Percentiles rank a stretch among this genome's conserved stretches.
These are phyloP conservation scores for Poeciliopsis paucimaculata DNA, from an alignment of 2,797 vertebrate species.

Conservation along the genomic window DNA sequence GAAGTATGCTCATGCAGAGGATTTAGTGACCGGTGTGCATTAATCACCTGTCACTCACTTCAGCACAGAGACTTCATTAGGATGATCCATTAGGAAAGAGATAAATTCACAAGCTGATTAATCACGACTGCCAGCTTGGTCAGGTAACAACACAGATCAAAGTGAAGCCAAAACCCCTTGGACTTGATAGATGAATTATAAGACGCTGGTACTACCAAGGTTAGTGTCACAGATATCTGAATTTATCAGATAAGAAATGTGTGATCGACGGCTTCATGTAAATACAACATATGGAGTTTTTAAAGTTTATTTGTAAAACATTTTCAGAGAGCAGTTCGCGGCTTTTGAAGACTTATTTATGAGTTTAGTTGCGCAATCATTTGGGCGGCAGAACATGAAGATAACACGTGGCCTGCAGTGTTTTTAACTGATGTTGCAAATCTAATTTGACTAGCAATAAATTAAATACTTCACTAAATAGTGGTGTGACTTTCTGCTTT, in stretches of 20 bases:
- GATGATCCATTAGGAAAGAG: conserved; percentile 66
- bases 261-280: background rate
- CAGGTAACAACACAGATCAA: conserved; percentile 31
- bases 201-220: conserved; percentile 39
- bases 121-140: conserved; percentile 34
- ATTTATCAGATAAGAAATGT: background rate
- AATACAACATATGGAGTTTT: background rate
- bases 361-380: background rate
- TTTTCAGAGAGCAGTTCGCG: background rate
- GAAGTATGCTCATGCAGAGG: conserved; percentile 30
- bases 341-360: background rate
- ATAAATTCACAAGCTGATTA: conserved; percentile 14
- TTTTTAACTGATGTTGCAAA: background rate
- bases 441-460: background rate
- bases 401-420: background rate
- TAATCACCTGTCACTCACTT: conserved; percentile 64
- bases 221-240: conserved; percentile 31
- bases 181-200: conserved; percentile 39
- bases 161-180: conserved; percentile 33
- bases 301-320: background rate
- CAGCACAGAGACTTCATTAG: conserved; percentile 68
- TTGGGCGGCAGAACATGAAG: background rate
- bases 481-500: background rate
- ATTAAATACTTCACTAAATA: background rate
- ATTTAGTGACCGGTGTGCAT: conserved; percentile 66